Conservation (phyloP, 2,888 invertebrate species). For the Ochropleura plecta region DNA sequence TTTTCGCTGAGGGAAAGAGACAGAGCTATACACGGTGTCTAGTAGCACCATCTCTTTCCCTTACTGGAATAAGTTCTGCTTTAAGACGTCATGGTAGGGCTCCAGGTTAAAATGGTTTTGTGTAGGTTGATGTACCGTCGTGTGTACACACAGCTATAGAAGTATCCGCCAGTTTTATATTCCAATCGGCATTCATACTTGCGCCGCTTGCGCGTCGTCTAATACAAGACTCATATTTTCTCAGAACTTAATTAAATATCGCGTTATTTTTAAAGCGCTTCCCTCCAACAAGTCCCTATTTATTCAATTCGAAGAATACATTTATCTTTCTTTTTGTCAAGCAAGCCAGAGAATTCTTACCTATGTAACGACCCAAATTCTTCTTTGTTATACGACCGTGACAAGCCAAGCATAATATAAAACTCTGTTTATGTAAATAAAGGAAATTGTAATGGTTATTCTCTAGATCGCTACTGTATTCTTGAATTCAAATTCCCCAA, state of each 20-base stretch:
- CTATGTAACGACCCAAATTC: neutral
- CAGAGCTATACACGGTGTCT: no score
- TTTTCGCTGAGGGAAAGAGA: no score
- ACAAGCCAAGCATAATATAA: slow-evolving; percentile 1
- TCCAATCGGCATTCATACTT: neutral
- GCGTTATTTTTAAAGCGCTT: slow-evolving; percentile 1
- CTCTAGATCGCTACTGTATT: slow-evolving; percentile 1
- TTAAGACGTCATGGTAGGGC: no score
- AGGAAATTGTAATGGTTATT: slow-evolving; percentile 31
- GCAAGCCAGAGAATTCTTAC: neutral
- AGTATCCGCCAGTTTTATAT: neutral
- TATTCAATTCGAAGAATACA: slow-evolving; percentile 1
- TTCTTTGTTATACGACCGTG: neutral
- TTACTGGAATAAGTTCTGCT: no score
- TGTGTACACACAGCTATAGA: neutral
- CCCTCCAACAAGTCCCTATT: neutral
- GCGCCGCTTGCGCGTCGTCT: no score
- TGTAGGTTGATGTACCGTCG: neutral
- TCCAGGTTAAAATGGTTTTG: neutral
- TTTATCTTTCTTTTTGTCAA: neutral
- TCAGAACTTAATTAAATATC: neutral
- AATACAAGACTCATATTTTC: neutral
- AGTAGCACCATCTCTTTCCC: no score
- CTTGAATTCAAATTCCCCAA: slow-evolving; percentile 34
- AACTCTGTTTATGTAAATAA: slow-evolving; percentile 15